Base-by-base conservation (phyloP, 1,140 invertebrate genomes). In the Ceratina australensis region DNA sequence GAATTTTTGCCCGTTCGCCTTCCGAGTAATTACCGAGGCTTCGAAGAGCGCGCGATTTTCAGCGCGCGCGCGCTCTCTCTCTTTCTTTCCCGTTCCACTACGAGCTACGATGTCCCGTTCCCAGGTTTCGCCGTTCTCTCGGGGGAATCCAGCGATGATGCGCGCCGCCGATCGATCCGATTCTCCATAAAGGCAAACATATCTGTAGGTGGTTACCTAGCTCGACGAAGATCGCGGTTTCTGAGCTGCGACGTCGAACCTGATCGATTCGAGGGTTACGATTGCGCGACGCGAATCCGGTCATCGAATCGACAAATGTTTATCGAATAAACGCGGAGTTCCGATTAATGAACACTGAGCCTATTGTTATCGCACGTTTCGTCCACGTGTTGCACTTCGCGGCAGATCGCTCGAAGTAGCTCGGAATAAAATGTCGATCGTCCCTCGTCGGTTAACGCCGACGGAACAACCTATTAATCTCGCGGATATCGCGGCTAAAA, bases 301-400 rank as follows among this genome's bases (percentile, higher is more conserved):
- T 50, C 47, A 12, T 7, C 7, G 33, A 69, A 65, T 79, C 69
- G 57, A 78, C 80, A 78, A 83, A 83, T 73, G 69, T 83, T 83
- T 82, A 69, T 82, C 81, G 69, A 79, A 73, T 73, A 82, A 83
- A 83, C 75, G 61, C 57, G 16, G 60, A 28, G 33, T 69, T 22
- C 50, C 68, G 81, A 82, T 82, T 82, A 82, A 83, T 82, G 74
- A 82, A 74, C 80, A 61, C 61, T 24, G 52, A 61, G 61, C 56
- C 64, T 67, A 74, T 78, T 82, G 80, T 83, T 65, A 66, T 50
- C 49, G 33, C 7, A 22, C 26, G 28, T 3, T 42, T 0, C 28
- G 74, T 77, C 66, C 74, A 77, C 74, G 28, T 77, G 74, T 77
- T 77, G 74, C 74, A 24, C 47, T 20, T 5, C 33, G 24, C 33